These are phyloP conservation scores for Eucera pruinosa DNA, from an alignment of 2,888 invertebrate species.

Conservation along the genomic window DNA sequence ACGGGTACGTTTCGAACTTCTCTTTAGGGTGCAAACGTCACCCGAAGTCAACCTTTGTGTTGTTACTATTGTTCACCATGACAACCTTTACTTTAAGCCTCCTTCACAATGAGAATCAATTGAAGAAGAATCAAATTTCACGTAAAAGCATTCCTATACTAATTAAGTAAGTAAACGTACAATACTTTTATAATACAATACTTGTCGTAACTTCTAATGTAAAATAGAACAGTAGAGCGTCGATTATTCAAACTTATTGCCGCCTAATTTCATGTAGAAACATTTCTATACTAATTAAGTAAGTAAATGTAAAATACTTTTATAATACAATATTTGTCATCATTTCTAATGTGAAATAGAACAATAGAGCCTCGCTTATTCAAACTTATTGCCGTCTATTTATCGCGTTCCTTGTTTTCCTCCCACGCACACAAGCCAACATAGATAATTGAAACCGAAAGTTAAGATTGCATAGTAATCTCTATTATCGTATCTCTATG, in stretches of 20 bases:
- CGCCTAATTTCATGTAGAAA: neutral
- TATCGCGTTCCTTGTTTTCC: no score
- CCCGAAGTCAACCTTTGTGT: constrained; percentile 13
- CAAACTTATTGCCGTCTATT: no score
- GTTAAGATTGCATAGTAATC: neutral
- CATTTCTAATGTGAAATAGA: neutral
- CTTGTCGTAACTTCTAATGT: neutral
- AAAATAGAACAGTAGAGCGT: neutral
- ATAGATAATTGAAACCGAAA: neutral
- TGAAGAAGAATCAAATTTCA: neutral
- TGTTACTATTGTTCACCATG: constrained; percentile 47
- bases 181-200: neutral
- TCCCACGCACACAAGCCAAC: neutral
- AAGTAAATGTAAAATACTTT: neutral
- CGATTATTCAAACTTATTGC: no score
- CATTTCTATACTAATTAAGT: neutral
- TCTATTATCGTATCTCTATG: no score
- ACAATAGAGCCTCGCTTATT: neutral
- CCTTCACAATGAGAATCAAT: neutral
- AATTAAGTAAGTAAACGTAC: neutral
- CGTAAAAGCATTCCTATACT: neutral
- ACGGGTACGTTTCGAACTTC: neutral
- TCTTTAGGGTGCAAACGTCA: neutral
- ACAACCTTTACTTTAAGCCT: constrained; percentile 38
- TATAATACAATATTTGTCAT: neutral